Evolutionary conservation across 2,888 invertebrate species (phyloP).

Genomic region (Anticlea derivata): DNA sequence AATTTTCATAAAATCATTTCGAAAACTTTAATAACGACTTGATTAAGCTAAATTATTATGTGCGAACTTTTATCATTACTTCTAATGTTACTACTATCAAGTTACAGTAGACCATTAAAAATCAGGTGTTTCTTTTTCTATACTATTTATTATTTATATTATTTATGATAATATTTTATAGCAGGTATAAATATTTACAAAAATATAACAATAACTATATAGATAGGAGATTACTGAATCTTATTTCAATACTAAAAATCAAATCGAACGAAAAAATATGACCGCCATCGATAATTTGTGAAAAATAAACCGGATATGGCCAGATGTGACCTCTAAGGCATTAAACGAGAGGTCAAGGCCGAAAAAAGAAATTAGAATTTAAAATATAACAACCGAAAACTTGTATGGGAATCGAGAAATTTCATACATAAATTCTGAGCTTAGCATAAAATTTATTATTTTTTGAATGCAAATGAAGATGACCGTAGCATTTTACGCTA

Average conservation of each 20-base stretch:
- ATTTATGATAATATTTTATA: too few species aligned
- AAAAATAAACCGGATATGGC: slow-evolving; percentile 19
- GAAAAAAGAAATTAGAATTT: slow-evolving; percentile 43
- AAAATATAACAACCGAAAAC: slow-evolving; percentile 16
- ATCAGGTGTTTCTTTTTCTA: neutral
- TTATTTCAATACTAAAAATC: slow-evolving; percentile 1
- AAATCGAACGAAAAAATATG: slow-evolving; percentile 9
- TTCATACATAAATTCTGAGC: slow-evolving; percentile 23
- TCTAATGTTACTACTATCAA: slow-evolving; percentile 5
- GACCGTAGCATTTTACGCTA: slow-evolving; percentile 11
- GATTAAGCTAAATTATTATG: slow-evolving; percentile 12
- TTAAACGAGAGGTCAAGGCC: slow-evolving; percentile 47
- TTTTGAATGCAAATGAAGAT: slow-evolving; percentile 17
- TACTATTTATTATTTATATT: neutral
- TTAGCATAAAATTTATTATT: slow-evolving; percentile 21
- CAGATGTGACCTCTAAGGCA: slow-evolving; percentile 23
- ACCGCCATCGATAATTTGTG: slow-evolving; percentile 3
- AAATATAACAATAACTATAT: too few species aligned
- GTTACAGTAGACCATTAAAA: slow-evolving; percentile 4
- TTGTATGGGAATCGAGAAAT: slow-evolving; percentile 20
- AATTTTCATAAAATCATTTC: too few species aligned
- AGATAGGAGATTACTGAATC: neutral
- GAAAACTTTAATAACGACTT: neutral
- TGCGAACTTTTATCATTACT: slow-evolving; percentile 7
- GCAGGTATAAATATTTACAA: too few species aligned